A percentile compares a stretch with the other conserved stretches of the same genome.
Evolutionary conservation across 2,113 vertebrate genomes (phyloP).

Genomic region (Ciconia boyciana): DNA sequence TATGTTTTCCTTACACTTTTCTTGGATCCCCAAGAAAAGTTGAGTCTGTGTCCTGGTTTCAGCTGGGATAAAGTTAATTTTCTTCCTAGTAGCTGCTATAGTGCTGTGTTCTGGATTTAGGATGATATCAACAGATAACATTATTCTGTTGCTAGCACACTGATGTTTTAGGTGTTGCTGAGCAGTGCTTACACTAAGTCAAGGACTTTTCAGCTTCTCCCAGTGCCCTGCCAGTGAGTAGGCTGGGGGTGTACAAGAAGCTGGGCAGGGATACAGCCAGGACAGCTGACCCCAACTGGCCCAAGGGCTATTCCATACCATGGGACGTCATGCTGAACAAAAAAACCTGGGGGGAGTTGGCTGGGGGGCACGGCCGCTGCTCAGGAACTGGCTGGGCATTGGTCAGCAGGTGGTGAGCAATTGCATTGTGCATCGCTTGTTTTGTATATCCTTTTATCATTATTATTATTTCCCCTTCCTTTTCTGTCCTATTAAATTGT

Average conservation of each 20-base stretch:
- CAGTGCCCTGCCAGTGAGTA: not conserved
- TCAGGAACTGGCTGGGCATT: not conserved
- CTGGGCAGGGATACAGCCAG: not conserved
- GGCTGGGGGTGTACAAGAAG: not conserved
- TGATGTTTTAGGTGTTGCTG: not conserved
- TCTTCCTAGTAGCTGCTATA: not conserved
- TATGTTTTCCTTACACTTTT: not conserved
- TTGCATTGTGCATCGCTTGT: not conserved
- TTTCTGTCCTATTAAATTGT: not conserved
- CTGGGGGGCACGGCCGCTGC: accelerated
- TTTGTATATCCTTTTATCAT: not conserved
- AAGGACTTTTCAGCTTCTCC: not conserved
- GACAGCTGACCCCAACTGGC: not conserved
- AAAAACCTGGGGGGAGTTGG: not conserved
- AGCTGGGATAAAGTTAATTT: not conserved
- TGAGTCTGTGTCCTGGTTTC: not conserved
- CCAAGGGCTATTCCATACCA: not conserved
- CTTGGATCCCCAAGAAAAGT: not conserved
- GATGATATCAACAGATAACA: not conserved
- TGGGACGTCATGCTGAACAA: not conserved
- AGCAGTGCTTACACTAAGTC: not conserved
- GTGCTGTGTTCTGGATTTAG: not conserved
- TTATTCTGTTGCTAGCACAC: not conserved
- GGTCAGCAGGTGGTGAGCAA: not conserved
- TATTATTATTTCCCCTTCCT: not conserved